Percentiles rank a stretch among this genome's conserved stretches.
Evolutionary conservation across 23 tunicate species (phyloP).

Genomic region (Botrylloides violaceus): DNA sequence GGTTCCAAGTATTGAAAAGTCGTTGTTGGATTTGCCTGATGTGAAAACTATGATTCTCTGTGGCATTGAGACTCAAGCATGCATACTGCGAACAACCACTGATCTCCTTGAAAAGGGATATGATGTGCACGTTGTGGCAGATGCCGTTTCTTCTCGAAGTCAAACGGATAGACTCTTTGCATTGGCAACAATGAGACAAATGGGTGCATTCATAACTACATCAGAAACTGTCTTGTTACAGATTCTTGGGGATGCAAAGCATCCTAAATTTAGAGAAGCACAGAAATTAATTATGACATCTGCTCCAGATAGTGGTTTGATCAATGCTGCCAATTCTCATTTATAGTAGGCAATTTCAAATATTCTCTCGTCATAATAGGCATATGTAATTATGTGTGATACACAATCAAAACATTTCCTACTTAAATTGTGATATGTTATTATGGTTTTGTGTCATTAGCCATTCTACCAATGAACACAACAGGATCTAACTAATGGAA

Average conservation of each 20-base stretch:
- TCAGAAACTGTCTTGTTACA: conserved; percentile 85
- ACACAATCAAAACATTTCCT: too few relatives aligned
- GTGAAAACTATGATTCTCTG: conserved; percentile 64
- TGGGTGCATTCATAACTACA: conserved; percentile 91
- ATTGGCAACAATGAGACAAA: conserved; percentile 83
- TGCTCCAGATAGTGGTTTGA: conserved; percentile 78
- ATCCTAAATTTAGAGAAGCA: conserved; percentile 88
- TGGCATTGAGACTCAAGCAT: conserved; percentile 97
- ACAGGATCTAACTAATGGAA: too few relatives aligned
- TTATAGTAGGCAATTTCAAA: too few relatives aligned
- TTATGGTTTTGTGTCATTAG: too few relatives aligned
- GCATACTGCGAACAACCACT: conserved; percentile 70
- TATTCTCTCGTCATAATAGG: too few relatives aligned
- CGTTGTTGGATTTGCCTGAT: conserved; percentile 20
- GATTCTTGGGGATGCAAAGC: conserved; percentile 70
- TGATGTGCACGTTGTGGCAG: conserved; percentile 93
- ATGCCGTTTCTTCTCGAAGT: conserved; percentile 87
- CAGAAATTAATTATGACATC: conserved; percentile 60
- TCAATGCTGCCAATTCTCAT: conserved; percentile 1
- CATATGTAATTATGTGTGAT: too few relatives aligned
- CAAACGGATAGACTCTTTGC: conserved; percentile 84
- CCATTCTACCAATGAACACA: too few relatives aligned
- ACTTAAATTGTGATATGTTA: too few relatives aligned
- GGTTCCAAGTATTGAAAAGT: conserved; percentile 64
- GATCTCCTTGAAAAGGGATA: conserved; percentile 63